These are phyloP conservation scores for Caenorhabditis macrosperma DNA, from an alignment of 2,888 invertebrate species.

Conservation along the genomic window DNA sequence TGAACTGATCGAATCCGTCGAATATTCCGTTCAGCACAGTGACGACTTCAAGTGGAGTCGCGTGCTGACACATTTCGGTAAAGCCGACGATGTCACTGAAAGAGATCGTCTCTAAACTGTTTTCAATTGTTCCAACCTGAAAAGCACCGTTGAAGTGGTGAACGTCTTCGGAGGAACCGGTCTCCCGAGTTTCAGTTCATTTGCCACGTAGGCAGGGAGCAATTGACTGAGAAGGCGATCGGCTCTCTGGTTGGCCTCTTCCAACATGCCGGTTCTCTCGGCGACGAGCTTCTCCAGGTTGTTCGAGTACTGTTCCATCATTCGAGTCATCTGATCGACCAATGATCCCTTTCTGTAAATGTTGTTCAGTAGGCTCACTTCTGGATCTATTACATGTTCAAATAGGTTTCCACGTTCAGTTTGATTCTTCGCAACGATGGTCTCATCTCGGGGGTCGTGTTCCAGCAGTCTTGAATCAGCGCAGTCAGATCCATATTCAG, in stretches of 20 bases:
- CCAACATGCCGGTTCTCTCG: slow-evolving; percentile 79
- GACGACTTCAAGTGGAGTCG: slow-evolving; percentile 76
- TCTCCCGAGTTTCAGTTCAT: slow-evolving; percentile 77
- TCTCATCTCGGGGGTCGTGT: slow-evolving; percentile 72
- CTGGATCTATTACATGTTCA: slow-evolving; percentile 64
- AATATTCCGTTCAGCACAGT: slow-evolving; percentile 76
- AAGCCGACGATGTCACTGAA: slow-evolving; percentile 78
- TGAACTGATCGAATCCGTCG: slow-evolving; percentile 78
- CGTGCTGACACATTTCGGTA: slow-evolving; percentile 74
- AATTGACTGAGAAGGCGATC: slow-evolving; percentile 77
- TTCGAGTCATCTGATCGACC: slow-evolving; percentile 79
- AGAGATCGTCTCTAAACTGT: too few species aligned
- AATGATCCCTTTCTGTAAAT: slow-evolving; percentile 76
- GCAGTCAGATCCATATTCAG: slow-evolving; percentile 67
- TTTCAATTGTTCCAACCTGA: slow-evolving; percentile 56
- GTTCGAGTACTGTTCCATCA: slow-evolving; percentile 77
- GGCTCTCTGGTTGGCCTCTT: slow-evolving; percentile 78
- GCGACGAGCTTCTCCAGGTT: slow-evolving; percentile 79
- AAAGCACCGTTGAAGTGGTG: slow-evolving; percentile 74
- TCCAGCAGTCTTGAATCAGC: slow-evolving; percentile 73
- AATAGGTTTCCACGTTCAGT: slow-evolving; percentile 74
- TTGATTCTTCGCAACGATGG: slow-evolving; percentile 74
- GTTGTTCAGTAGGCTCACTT: not conserved
- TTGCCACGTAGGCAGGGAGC: slow-evolving; percentile 76
- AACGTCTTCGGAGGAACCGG: slow-evolving; percentile 78